Conservation (phyloP, 2,888 invertebrate genomes). For the Eristalis arbustorum region DNA sequence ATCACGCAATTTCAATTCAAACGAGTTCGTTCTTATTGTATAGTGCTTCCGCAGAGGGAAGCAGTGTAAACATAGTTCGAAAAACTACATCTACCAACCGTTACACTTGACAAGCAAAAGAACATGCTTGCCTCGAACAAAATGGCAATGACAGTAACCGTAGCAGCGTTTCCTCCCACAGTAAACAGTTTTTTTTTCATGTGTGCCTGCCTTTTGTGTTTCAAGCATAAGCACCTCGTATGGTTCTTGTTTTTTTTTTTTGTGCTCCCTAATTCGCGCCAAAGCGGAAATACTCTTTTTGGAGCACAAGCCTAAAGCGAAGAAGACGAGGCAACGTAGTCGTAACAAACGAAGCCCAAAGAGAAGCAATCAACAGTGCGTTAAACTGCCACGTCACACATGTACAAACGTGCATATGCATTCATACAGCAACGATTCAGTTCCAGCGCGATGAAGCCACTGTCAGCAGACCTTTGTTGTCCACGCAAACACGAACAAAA, state of each 20-base stretch:
- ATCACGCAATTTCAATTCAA: conserved; percentile 6
- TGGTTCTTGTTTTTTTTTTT: not conserved
- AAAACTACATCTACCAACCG: conserved; percentile 20
- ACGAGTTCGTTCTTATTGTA: not conserved
- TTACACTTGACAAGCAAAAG: conserved; percentile 39
- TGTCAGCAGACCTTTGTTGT: conserved; percentile 34
- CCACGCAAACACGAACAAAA: not conserved
- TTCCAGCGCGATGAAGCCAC: conserved; percentile 16
- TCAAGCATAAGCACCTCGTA: conserved; percentile 35
- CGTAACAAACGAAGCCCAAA: conserved; percentile 14
- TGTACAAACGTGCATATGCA: conserved; percentile 13
- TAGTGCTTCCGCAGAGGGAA: not conserved
- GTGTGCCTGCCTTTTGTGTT: not conserved
- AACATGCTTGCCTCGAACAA: conserved; percentile 21
- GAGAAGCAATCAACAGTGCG: conserved; percentile 62
- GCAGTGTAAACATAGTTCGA: not conserved
- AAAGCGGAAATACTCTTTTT: conserved; percentile 65
- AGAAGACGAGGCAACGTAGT: conserved; percentile 24
- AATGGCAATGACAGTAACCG: conserved; percentile 25
- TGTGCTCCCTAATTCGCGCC: conserved; percentile 45
- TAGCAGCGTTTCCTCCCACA: conserved; percentile 36
- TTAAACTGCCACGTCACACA: conserved; percentile 45
- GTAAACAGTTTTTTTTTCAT: conserved; percentile 9
- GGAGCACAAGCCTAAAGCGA: conserved; percentile 12
- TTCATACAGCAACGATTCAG: conserved; percentile 43